Percentiles rank a stretch among this genome's conserved stretches.
phyloP scores from a whole-genome alignment of 2,797 vertebrate genomes.

The Tolypeutes matacus region DNA sequence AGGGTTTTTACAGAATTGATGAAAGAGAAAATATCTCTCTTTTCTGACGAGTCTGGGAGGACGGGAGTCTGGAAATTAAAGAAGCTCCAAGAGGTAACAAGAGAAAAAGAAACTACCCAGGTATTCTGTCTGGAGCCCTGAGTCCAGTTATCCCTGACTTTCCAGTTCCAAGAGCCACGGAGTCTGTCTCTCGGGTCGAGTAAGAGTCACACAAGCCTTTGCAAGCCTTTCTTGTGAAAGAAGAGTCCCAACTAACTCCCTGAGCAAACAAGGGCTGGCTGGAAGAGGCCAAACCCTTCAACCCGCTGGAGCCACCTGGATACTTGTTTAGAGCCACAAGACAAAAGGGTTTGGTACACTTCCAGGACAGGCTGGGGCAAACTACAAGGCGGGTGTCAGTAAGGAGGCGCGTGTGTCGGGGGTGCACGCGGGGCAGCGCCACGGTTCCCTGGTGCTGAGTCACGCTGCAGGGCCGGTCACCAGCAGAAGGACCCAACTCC shows the following conservation, averaged over 20 bases:
- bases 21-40: background rate
- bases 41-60: background rate
- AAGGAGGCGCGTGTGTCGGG: background rate
- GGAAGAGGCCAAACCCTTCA: background rate
- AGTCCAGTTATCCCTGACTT: background rate
- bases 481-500: background rate
- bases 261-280: background rate
- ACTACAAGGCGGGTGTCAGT: background rate
- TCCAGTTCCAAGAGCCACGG: background rate
- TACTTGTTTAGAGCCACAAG: background rate
- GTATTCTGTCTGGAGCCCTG: background rate
- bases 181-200: background rate
- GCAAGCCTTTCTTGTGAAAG: slow-evolving; percentile 9
- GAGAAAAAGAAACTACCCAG: background rate
- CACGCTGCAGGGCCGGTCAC: background rate
- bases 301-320: background rate
- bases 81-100: background rate
- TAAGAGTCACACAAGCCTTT: slow-evolving; percentile 26
- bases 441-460: no score
- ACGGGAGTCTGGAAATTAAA: background rate
- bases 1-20: background rate
- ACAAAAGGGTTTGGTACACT: background rate
- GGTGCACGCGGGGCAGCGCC: background rate
- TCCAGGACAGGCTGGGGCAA: background rate
- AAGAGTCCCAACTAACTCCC: background rate